These are phyloP conservation scores for Moxostoma hubbsi DNA, from an alignment of 2,797 vertebrate genomes.

Conservation along the genomic window DNA sequence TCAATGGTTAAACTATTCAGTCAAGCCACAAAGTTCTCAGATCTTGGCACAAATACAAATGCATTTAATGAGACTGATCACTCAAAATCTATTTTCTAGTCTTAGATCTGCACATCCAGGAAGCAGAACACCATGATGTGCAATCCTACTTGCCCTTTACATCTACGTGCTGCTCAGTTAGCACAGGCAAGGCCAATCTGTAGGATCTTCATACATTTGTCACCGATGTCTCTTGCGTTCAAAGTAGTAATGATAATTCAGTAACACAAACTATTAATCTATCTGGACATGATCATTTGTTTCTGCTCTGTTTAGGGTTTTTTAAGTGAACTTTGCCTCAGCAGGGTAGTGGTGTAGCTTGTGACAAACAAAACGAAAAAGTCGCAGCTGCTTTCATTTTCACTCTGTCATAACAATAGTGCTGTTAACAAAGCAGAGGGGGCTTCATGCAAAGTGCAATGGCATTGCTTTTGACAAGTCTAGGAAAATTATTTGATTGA, in stretches of 20 bases:
- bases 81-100: constrained; percentile 21
- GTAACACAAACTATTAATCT: constrained; percentile 75
- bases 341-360: constrained; percentile 61
- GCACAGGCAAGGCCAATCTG: constrained; percentile 38
- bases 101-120: constrained; percentile 10
- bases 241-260: constrained; percentile 71
- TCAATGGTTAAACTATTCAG: not conserved
- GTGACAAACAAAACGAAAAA: constrained; percentile 62
- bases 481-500: constrained; percentile 77
- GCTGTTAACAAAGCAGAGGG: constrained; percentile 69
- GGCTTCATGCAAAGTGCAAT: constrained; percentile 71
- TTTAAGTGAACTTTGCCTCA: constrained; percentile 72
- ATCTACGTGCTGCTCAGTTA: not conserved
- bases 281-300: constrained; percentile 76
- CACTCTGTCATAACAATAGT: constrained; percentile 70
- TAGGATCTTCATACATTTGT: constrained; percentile 48
- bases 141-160: constrained; percentile 30
- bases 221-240: constrained; percentile 59
- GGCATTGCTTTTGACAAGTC: constrained; percentile 78
- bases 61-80: constrained; percentile 29
- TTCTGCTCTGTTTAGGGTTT: constrained; percentile 71
- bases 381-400: constrained; percentile 69
- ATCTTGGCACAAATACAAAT: constrained; percentile 31
- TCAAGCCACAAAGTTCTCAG: constrained; percentile 18
- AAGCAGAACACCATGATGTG: constrained; percentile 16